A percentile compares a stretch with the other conserved stretches of the same genome.
Evolutionary conservation across 2,113 vertebrate species (phyloP).

Genomic region (Hylia prasina): DNA sequence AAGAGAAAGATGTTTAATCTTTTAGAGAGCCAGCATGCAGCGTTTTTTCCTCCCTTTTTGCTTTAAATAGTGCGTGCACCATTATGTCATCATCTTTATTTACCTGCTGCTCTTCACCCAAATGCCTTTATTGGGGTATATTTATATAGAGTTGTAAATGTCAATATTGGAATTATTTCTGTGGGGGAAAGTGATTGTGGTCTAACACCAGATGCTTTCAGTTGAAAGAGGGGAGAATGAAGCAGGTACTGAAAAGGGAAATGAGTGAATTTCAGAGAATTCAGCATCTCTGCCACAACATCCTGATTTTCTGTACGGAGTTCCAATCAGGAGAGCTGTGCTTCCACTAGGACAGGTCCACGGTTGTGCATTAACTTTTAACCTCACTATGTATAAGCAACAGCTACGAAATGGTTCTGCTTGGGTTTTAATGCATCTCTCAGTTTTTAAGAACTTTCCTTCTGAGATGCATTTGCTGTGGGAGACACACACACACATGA

Average conservation of each 20-base stretch:
- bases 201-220: neutral
- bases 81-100: neutral
- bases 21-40: neutral
- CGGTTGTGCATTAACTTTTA: neutral
- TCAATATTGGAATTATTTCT: neutral
- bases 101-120: neutral
- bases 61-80: neutral
- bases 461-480: neutral
- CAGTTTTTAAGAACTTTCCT: neutral
- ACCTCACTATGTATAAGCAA: neutral
- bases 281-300: neutral
- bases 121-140: neutral
- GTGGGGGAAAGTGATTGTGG: neutral
- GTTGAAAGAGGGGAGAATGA: neutral
- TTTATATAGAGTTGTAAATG: neutral
- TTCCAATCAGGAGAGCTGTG: neutral
- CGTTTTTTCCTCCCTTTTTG: neutral
- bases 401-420: neutral
- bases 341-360: neutral
- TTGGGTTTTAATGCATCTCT: neutral
- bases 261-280: neutral
- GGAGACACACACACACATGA: neutral
- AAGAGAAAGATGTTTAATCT: conserved; percentile 42
- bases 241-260: neutral
- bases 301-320: neutral